A percentile compares a stretch with the other conserved stretches of the same genome.
phyloP scores from a whole-genome alignment of 2,888 invertebrate species.

The Protonemura montana region DNA sequence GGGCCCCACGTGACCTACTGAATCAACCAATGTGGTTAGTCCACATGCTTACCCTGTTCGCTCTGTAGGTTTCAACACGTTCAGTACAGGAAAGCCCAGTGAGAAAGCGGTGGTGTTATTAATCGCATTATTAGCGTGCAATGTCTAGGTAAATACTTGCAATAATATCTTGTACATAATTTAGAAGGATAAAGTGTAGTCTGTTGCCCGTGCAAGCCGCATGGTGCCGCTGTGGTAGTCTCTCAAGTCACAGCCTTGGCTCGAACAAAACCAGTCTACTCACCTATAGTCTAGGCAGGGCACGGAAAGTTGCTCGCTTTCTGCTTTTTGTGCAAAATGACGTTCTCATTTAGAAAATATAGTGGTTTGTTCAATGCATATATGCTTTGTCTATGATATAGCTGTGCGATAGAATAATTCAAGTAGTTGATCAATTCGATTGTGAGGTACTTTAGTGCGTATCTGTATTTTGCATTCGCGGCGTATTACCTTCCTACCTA shows the following conservation, averaged over 20 bases:
- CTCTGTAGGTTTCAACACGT: neutral
- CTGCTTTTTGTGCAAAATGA: slow-evolving; percentile 41
- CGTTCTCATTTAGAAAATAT: slow-evolving; percentile 34
- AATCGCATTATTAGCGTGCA: neutral
- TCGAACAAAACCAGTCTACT: neutral
- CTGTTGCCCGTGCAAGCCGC: neutral
- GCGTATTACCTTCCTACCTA: slow-evolving; percentile 16
- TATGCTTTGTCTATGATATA: slow-evolving; percentile 44
- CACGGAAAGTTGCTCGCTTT: slow-evolving; percentile 23
- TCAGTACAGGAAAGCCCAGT: neutral
- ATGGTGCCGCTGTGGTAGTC: slow-evolving; percentile 29
- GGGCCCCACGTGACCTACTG: slow-evolving; percentile 50
- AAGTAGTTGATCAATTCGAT: slow-evolving; percentile 15
- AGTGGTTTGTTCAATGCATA: slow-evolving; percentile 27
- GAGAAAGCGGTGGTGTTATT: neutral
- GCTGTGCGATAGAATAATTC: slow-evolving; percentile 23
- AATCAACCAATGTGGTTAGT: slow-evolving; percentile 60
- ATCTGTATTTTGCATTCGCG: neutral
- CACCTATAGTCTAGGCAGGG: neutral
- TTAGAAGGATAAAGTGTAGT: no score
- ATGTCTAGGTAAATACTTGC: neutral
- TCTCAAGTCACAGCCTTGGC: neutral
- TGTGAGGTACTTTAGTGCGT: neutral
- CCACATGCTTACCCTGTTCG: slow-evolving; percentile 58
- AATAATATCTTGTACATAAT: no score